phyloP scores from a whole-genome alignment of 2,888 invertebrate species.

The Euproctis similis region DNA sequence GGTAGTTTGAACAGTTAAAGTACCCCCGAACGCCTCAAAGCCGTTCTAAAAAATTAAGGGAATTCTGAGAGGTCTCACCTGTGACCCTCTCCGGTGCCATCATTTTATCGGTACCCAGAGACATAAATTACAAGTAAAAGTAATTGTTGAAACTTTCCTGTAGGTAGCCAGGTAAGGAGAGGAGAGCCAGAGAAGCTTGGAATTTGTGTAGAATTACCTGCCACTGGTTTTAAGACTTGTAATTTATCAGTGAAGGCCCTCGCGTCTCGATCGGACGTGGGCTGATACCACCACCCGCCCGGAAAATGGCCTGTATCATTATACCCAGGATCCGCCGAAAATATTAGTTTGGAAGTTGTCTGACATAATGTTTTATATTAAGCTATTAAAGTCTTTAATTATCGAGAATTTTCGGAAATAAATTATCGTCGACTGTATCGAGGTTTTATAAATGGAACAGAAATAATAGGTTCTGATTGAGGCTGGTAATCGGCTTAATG shows the following conservation, averaged over 20 bases:
- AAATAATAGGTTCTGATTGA: constrained; percentile 43
- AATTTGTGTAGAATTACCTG: constrained; percentile 77
- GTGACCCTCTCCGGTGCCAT: constrained; percentile 50
- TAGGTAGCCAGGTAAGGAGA: constrained; percentile 45
- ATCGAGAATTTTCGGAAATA: too few relatives aligned
- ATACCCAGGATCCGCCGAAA: constrained; percentile 37
- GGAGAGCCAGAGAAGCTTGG: constrained; percentile 49
- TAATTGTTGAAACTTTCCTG: constrained; percentile 70
- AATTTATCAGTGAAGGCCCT: constrained; percentile 75
- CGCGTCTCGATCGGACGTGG: constrained; percentile 46
- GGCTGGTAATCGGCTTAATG: constrained; percentile 73
- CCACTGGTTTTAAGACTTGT: constrained; percentile 77
- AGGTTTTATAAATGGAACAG: too few relatives aligned
- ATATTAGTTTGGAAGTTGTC: constrained; percentile 32
- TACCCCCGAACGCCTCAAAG: constrained; percentile 29
- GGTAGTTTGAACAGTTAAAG: constrained; percentile 31
- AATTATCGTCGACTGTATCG: too few relatives aligned
- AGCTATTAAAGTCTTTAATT: too few relatives aligned
- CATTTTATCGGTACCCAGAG: constrained; percentile 56
- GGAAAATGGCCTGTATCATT: constrained; percentile 53
- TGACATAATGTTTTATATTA: too few relatives aligned
- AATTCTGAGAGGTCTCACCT: constrained; percentile 53
- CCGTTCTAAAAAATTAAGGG: constrained; percentile 32
- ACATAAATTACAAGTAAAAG: constrained; percentile 70
- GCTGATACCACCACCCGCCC: constrained; percentile 38